Percentiles rank a stretch among this genome's conserved stretches.
Conservation (phyloP, 2,113 vertebrate genomes). For the Epinephelus cyanopodus region DNA sequence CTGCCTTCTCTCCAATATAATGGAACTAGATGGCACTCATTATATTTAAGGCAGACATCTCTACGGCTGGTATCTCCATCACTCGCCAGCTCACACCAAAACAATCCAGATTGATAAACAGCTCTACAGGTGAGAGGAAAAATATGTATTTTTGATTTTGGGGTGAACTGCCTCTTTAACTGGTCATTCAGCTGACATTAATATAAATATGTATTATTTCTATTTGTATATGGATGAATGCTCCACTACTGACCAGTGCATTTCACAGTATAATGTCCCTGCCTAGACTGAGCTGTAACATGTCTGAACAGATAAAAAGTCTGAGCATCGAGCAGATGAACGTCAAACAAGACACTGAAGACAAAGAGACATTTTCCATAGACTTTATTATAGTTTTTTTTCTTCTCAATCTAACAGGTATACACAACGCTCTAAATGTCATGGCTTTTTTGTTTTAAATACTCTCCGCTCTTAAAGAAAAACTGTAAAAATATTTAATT, state of each 20-base stretch:
- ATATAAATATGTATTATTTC: neutral
- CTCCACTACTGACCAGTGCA: neutral
- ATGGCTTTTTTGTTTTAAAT: constrained; percentile 86
- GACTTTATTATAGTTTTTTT: constrained; percentile 82
- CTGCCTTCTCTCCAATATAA: too few species aligned
- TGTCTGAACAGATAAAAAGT: neutral
- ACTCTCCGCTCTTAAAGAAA: constrained; percentile 86
- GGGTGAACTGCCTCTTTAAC: too few species aligned
- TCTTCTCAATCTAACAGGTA: constrained; percentile 80
- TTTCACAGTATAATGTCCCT: neutral
- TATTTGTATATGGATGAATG: neutral
- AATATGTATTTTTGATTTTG: too few species aligned
- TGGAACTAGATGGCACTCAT: too few species aligned
- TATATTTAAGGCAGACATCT: too few species aligned
- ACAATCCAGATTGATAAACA: too few species aligned
- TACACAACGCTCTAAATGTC: constrained; percentile 82
- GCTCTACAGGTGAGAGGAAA: too few species aligned
- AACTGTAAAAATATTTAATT: constrained; percentile 89
- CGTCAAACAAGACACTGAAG: neutral
- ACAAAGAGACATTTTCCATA: constrained; percentile 73
- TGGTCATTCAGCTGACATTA: neutral
- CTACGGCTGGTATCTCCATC: too few species aligned
- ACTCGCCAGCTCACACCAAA: too few species aligned
- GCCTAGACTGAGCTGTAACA: neutral
- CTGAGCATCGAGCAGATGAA: neutral